Conservation (phyloP, 2,888 invertebrate genomes). For the Dryocosmus kuriphilus region DNA sequence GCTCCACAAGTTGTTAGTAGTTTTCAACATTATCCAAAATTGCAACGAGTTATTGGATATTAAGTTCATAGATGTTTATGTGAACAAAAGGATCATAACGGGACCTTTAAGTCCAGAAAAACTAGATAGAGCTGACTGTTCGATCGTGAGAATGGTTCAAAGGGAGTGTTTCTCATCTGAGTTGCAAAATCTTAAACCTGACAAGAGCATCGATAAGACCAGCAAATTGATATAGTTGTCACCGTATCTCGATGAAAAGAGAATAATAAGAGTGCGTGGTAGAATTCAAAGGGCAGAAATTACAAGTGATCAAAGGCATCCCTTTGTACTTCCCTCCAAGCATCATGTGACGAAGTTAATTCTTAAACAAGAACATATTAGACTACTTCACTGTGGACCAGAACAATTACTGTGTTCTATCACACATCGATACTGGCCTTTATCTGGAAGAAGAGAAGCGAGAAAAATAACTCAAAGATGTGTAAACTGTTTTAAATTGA, state of each 20-base stretch:
- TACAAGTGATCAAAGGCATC: too few relatives aligned
- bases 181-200: not conserved
- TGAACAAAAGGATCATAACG: not conserved
- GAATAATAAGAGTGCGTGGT: not conserved
- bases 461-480: too few relatives aligned
- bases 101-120: not conserved
- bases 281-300: slow-evolving; percentile 23
- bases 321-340: too few relatives aligned
- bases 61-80: not conserved
- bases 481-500: slow-evolving; percentile 43
- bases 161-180: not conserved
- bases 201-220: too few relatives aligned
- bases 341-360: too few relatives aligned
- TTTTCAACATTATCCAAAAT: not conserved
- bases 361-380: slow-evolving; percentile 22
- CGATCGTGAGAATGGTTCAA: too few relatives aligned
- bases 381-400: slow-evolving; percentile 17
- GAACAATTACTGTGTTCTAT: slow-evolving; percentile 32
- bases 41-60: not conserved
- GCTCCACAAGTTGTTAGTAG: not conserved
- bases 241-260: not conserved
- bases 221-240: too few relatives aligned
- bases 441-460: slow-evolving; percentile 37
- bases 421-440: slow-evolving; percentile 27
- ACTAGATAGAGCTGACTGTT: too few relatives aligned